These are phyloP conservation scores for Catagonus wagneri DNA, from an alignment of 2,113 vertebrate genomes.

Conservation along the genomic window DNA sequence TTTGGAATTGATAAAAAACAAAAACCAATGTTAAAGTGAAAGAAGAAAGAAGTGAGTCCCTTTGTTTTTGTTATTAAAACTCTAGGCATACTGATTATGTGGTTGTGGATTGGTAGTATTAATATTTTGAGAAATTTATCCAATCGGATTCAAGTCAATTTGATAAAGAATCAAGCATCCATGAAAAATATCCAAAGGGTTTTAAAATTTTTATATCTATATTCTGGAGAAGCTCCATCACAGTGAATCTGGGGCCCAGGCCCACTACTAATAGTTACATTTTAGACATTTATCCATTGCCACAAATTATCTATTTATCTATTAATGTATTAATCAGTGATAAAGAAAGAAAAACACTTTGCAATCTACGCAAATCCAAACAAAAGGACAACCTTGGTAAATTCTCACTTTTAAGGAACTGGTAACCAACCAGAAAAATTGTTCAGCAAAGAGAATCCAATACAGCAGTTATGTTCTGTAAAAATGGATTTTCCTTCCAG, in stretches of 20 bases:
- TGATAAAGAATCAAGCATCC: background rate
- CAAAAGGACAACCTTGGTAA: background rate
- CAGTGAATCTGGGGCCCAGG: background rate
- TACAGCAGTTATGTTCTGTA: background rate
- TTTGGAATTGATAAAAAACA: constrained; percentile 58
- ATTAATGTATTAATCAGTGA: background rate
- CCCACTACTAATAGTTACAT: background rate
- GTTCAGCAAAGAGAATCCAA: background rate
- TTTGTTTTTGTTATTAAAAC: background rate
- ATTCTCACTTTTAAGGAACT: background rate
- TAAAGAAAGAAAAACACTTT: constrained; percentile 3
- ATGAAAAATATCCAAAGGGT: background rate
- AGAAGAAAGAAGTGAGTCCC: background rate
- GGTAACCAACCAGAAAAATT: background rate
- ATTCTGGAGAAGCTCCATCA: background rate
- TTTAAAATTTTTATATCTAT: background rate
- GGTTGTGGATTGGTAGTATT: background rate
- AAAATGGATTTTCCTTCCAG: constrained; percentile 54
- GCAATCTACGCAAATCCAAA: background rate
- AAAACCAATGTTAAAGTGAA: background rate
- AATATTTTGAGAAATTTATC: constrained; percentile 8
- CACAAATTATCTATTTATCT: background rate
- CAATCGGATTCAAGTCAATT: constrained; percentile 7
- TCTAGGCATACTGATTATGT: background rate
- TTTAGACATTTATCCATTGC: background rate